These are phyloP conservation scores for Grantiella picta DNA, from an alignment of 2,113 vertebrate species.

Conservation along the genomic window DNA sequence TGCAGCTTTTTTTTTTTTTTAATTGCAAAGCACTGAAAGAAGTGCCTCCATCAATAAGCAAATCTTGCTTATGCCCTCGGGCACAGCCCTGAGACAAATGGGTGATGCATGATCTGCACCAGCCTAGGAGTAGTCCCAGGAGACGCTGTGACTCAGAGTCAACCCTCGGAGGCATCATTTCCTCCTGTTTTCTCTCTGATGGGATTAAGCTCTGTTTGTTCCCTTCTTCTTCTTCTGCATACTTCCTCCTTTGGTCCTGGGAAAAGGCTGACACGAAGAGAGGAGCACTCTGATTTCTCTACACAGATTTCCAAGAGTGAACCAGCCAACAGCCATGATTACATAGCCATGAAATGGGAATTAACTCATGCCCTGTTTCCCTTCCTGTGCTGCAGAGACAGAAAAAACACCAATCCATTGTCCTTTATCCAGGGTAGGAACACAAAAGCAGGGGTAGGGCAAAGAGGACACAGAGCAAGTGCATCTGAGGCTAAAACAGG, in stretches of 20 bases:
- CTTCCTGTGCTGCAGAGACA: not conserved
- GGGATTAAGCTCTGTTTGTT: slow-evolving; percentile 30
- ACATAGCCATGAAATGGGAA: not conserved
- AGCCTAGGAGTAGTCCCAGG: slow-evolving; percentile 32
- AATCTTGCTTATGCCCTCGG: not conserved
- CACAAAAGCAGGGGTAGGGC: not conserved
- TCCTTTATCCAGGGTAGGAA: not conserved
- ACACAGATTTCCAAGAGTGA: not conserved
- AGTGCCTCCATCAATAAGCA: slow-evolving; percentile 34
- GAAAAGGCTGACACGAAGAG: not conserved
- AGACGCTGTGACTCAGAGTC: slow-evolving; percentile 40
- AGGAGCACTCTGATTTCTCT: not conserved
- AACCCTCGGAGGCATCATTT: slow-evolving; percentile 21
- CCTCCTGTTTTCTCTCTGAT: slow-evolving; percentile 22
- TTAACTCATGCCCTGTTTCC: not conserved
- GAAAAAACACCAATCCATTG: not conserved
- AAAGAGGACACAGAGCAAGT: not conserved
- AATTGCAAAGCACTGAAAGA: not conserved
- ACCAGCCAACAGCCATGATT: not conserved
- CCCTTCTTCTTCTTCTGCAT: not conserved
- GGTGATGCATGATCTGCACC: slow-evolving; percentile 32
- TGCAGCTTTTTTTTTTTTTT: not conserved
- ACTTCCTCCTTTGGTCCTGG: not conserved
- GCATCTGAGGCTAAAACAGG: not conserved
- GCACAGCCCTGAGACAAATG: slow-evolving; percentile 25